A percentile compares a stretch with the other conserved stretches of the same genome.
Conservation (phyloP, 2,797 vertebrate species). For the Cirrhinus molitorella region DNA sequence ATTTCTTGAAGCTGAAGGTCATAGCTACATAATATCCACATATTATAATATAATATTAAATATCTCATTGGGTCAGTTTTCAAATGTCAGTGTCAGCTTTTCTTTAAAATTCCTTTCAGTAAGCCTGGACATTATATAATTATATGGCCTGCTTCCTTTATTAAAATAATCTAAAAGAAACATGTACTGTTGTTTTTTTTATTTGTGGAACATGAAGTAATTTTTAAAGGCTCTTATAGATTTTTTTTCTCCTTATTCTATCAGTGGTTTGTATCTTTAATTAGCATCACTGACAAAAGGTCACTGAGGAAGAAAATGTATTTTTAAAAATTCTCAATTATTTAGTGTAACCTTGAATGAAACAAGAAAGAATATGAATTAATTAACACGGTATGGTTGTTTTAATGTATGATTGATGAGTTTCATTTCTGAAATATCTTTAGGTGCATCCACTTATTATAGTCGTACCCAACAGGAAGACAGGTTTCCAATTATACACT, state of each 20-base stretch:
- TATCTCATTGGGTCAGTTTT: no score
- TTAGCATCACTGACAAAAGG: constrained; percentile 17
- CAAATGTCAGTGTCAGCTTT: not conserved
- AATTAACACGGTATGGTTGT: not conserved
- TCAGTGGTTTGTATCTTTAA: not conserved
- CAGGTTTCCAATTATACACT: not conserved
- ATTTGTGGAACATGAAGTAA: not conserved
- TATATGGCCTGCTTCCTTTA: not conserved
- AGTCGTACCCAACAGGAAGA: not conserved
- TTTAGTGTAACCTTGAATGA: constrained; percentile 25
- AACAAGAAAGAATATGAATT: constrained; percentile 3
- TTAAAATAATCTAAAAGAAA: not conserved
- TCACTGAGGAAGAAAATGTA: not conserved
- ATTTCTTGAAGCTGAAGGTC: no score
- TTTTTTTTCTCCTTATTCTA: not conserved
- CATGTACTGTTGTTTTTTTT: not conserved
- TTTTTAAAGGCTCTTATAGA: not conserved
- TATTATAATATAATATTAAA: no score
- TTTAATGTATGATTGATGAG: constrained; percentile 23
- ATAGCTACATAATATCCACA: no score
- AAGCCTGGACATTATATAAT: not conserved
- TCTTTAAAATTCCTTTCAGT: not conserved
- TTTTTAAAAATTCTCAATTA: constrained; percentile 1
- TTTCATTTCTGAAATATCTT: constrained; percentile 8
- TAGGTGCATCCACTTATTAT: not conserved